Evolutionary conservation across 1,140 invertebrate genomes (phyloP), one percentile per base, ranked within the genome.

Genomic region (Leucophenga varia): DNA sequence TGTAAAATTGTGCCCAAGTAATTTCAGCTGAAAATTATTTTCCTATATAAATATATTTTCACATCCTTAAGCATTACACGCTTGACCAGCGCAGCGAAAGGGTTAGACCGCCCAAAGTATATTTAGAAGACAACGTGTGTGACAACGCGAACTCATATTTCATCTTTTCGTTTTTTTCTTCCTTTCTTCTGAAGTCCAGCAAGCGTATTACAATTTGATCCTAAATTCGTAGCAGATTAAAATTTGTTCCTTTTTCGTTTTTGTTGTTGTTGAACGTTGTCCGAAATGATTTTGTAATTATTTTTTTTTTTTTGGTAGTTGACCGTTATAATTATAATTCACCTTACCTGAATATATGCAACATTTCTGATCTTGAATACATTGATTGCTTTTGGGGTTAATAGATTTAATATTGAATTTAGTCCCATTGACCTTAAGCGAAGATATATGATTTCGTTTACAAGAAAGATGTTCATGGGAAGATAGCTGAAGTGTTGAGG

Each of bases 141-240:
- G n/a, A n/a, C n/a, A n/a, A n/a, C n/a, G n/a, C 44, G 60, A 57
- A 63, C 60, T 63, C 59, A 64, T 64, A 64, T 64, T 64, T 64
- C 56, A 64, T 59, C n/a, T n/a, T 25, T 10, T 6, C 22, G 22
- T 25, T 25, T 25, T 25, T 25, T 25, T 25, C 10, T 25, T 25
- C 10, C 10, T 10, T 5, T 25, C 5, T 6, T 19, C 16, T 28
- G 57, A n/a, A n/a, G 54, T 49, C n/a, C 47, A 45, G 55, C 55
- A 58, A 61, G 59, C 59, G 59, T 43, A 61, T 63, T 63, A 63
- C 59, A 63, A 61, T 63, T 61, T 63, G 54, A 54, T 59, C 54
- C 41, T 47, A 39, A 35, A 44, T 54, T 43, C 41, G 22, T 32
- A 44, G 32, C 59, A 51, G 56, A 59, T 59, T 63, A 42, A 37